Conservation (phyloP, 23 tunicate species). For the Trididemnum nubilum region DNA sequence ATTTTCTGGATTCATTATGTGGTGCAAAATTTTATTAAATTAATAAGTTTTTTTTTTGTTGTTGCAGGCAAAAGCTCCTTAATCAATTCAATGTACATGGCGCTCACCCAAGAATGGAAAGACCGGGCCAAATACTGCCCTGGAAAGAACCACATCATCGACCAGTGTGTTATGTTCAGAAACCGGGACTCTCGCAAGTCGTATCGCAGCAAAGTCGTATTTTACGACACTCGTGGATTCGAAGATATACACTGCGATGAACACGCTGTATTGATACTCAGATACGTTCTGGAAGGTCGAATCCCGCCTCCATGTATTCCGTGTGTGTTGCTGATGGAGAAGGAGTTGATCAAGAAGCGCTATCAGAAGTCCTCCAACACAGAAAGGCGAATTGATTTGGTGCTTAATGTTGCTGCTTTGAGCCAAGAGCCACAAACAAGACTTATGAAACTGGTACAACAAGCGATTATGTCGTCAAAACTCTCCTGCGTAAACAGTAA, state of each 20-base stretch:
- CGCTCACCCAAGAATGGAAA: constrained; percentile 90
- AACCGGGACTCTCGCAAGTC: constrained; percentile 49
- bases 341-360: constrained; percentile 93
- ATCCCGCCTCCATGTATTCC: constrained; percentile 95
- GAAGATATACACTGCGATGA: constrained; percentile 89
- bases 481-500: constrained; percentile 76
- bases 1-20: too few relatives aligned
- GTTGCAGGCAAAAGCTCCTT: constrained; percentile 90
- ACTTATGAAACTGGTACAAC: constrained; percentile 59
- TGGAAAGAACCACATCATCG: constrained; percentile 91
- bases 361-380: constrained; percentile 55
- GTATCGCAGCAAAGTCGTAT: constrained; percentile 77
- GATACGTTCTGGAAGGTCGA: constrained; percentile 96
- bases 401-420: constrained; percentile 78
- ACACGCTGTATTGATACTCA: constrained; percentile 82
- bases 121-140: constrained; percentile 94
- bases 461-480: constrained; percentile 77
- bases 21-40: too few relatives aligned
- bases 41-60: not conserved
- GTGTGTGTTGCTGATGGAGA: constrained; percentile 89
- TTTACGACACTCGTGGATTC: constrained; percentile 98
- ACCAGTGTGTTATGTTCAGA: constrained; percentile 86
- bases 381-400: constrained; percentile 85
- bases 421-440: constrained; percentile 63
- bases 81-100: constrained; percentile 97